phyloP scores from a whole-genome alignment of 2,113 vertebrate species.

The Ictidomys tridecemlineatus region DNA sequence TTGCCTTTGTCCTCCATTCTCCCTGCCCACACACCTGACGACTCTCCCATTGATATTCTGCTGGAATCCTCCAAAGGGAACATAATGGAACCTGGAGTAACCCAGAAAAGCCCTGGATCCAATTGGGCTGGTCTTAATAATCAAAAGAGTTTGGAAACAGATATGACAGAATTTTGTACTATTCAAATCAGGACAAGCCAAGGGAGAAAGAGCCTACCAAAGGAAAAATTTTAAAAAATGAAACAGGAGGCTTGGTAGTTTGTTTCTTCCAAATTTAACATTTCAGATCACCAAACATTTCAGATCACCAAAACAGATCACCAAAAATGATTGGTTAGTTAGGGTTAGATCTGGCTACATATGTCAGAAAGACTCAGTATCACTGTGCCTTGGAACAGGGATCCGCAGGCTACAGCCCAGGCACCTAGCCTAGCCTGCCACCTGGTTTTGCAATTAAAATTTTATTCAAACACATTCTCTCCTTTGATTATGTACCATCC shows the following conservation, averaged over 20 bases:
- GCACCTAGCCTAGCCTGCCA: background rate
- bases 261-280: background rate
- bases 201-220: background rate
- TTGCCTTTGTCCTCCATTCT: conserved; percentile 69
- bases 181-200: conserved; percentile 29
- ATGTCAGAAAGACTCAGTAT: background rate
- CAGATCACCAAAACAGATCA: background rate
- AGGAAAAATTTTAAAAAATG: background rate
- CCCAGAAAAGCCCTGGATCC: conserved; percentile 68
- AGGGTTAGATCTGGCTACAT: background rate
- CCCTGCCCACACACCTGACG: conserved; percentile 54
- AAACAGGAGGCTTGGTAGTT: background rate
- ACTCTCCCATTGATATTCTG: conserved; percentile 30
- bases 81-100: conserved; percentile 64
- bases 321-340: background rate
- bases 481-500: background rate
- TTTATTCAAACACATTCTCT: background rate
- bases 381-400: background rate
- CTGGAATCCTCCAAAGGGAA: conserved; percentile 62
- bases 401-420: background rate
- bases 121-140: conserved; percentile 59
- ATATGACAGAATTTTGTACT: conserved; percentile 25
- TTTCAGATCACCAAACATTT: background rate
- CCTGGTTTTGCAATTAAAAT: background rate
- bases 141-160: conserved; percentile 47